Conservation (phyloP, 2,113 vertebrate genomes). For the Alethe castanea region DNA sequence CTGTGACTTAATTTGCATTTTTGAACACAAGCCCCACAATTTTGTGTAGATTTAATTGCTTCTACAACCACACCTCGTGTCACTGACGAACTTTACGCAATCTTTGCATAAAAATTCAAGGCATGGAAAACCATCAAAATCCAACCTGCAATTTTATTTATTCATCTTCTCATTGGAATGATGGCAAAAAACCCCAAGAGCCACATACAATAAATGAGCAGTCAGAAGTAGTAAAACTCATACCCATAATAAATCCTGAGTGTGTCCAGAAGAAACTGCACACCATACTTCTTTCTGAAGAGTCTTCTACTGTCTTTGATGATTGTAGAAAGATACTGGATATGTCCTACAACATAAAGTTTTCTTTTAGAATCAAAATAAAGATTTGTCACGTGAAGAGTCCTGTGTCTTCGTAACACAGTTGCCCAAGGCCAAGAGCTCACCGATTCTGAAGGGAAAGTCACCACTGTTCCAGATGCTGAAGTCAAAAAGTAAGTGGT, state of each 20-base stretch:
- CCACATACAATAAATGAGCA: not conserved
- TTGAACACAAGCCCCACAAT: not conserved
- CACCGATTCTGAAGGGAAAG: conserved; percentile 93
- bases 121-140: not conserved
- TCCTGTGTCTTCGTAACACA: not conserved
- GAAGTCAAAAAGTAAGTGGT: conserved; percentile 93
- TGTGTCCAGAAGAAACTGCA: conserved; percentile 93
- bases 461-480: conserved; percentile 96
- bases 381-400: not conserved
- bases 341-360: conserved; percentile 83
- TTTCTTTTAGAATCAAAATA: conserved; percentile 41
- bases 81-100: not conserved
- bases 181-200: not conserved
- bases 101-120: not conserved
- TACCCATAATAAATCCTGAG: conserved; percentile 94
- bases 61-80: not conserved
- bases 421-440: conserved; percentile 14
- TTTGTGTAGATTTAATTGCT: not conserved
- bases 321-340: conserved; percentile 96
- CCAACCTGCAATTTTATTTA: not conserved
- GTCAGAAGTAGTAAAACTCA: not conserved
- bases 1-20: not conserved
- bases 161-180: not conserved
- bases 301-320: conserved; percentile 96
- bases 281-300: conserved; percentile 93